Base-by-base conservation (phyloP, 2,113 vertebrate species). In the Cololabis saira region DNA sequence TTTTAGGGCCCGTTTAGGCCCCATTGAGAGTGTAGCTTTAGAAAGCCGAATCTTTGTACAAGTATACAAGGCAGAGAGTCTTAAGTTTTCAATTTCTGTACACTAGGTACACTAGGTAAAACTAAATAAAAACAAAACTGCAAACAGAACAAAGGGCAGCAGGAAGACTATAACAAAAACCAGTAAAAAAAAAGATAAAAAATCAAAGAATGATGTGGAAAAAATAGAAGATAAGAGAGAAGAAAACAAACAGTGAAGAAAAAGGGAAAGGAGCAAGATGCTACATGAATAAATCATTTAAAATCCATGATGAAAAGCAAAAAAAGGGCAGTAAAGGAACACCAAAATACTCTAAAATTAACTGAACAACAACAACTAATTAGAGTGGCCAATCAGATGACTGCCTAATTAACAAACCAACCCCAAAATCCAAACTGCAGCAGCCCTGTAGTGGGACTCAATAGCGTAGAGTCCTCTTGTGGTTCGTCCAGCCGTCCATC, bases 11-110 rank as follows among this genome's bases (percentile, higher is more conserved):
- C 68, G 73, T 82, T 74, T 67, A 77, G 81, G 80, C 81, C 79
- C 69, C 53, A 53, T 27, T 59, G 59, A 66, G 76, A 85, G 52
- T 62, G 81, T 76, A 81, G 74, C 81, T 78, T 61, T 33, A 58
- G 15, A 81, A 83, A 70, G 67, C 65, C 63, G 72, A 65, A 70
- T 69, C 82, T 84, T 67, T 76, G 37, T 76, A 33, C 86, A 88
- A 88, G 69, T 89, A 89, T 85, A 90, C 81, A 91, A 90, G 89
- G 85, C 87, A 87, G 78, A 76, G 69, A 80, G 71, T 89, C 80
- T 71, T 71, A 78, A 61, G 62, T 71, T 60, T 68, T 78, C 63
- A 17, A 27, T 79, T 67, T 80, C 77, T 85, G 62, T 85, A 88
- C 84, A 87, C 16, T 67, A 84, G 77, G 87, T 27, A 27, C 24